Conservation (phyloP, 2,797 vertebrate genomes). For the Tiaroga cobitis region DNA sequence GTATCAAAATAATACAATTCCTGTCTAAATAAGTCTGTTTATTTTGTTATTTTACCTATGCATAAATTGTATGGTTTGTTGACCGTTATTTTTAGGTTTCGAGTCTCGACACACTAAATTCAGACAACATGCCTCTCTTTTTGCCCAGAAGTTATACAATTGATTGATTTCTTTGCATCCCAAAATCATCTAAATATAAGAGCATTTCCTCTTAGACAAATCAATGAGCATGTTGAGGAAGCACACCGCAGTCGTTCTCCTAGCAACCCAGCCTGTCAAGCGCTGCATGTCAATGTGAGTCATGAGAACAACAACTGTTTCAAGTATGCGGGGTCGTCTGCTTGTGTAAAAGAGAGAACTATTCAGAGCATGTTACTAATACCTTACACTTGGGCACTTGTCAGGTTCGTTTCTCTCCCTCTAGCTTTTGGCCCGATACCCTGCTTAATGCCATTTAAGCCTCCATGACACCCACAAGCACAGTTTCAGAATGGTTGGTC, state of each 20-base stretch:
- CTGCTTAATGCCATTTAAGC: constrained; percentile 49
- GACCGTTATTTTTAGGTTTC: background rate
- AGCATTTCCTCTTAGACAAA: background rate
- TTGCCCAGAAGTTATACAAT: background rate
- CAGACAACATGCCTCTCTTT: background rate
- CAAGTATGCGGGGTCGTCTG: constrained; percentile 34
- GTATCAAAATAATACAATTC: too few relatives aligned
- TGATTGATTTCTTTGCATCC: background rate
- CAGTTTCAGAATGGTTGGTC: constrained; percentile 37
- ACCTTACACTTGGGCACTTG: constrained; percentile 60
- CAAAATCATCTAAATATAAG: background rate
- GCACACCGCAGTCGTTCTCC: background rate
- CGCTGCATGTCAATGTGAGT: constrained; percentile 52
- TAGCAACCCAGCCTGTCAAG: constrained; percentile 56
- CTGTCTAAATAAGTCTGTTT: background rate
- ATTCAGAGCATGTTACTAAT: constrained; percentile 68
- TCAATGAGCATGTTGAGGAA: background rate
- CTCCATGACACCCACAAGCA: constrained; percentile 24
- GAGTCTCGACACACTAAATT: background rate
- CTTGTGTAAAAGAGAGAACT: constrained; percentile 69
- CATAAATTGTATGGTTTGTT: background rate
- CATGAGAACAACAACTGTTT: constrained; percentile 70
- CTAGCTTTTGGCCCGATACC: constrained; percentile 57
- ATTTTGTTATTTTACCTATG: background rate
- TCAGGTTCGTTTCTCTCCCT: constrained; percentile 56